Base-by-base conservation (phyloP, 2,888 invertebrate species). In the Pasiphila rectangulata region DNA sequence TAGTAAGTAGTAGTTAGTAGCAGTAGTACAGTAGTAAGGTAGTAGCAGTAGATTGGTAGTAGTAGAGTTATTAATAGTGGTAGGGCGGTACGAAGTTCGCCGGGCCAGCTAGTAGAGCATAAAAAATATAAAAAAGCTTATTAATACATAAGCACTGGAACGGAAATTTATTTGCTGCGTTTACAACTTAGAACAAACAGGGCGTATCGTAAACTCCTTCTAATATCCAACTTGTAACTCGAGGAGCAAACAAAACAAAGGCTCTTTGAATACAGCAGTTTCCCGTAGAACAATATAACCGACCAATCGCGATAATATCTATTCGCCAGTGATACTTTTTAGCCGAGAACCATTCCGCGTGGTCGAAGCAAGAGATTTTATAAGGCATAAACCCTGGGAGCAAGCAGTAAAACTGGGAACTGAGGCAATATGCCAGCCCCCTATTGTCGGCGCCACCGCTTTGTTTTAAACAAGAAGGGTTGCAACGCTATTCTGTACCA, bases 311-410 rank as follows among this genome's bases (percentile, higher is more conserved):
- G 73, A 75, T 78, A 69, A 71, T 70, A 79, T 76, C 75, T 73
- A 67, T 69, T 67, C 68, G 52, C 56, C 63, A 61, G 66, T 69
- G 63, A 66, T 76, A 76, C 72, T 78, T 79, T 71, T 75, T 75
- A 72, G 68, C 69, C 65, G 58, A 63, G 63, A 67, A 70, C 67
- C 55, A 62, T 71, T 70, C 64, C 59, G 65, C 69, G 72, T 72
- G 75, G 78, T 65, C 72, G 71, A 69, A 64, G 72, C 68, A 70
- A 68, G 70, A 78, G 74, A 74, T 80, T 83, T 83, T 80, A 83
- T 82, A 80, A 79, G 76, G 78, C 82, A 82, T 84, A 83, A 84
- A 84, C 71, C 72, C 72, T 67, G 75, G 40, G 78, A 83, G 79
- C 78, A 75, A 43, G 73, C 75, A 71, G 76, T 82, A 82, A 82